Evolutionary conservation across 2,888 invertebrate genomes (phyloP), one percentile per base, ranked within the genome.

Genomic region (Ornithoptera alexandrae): DNA sequence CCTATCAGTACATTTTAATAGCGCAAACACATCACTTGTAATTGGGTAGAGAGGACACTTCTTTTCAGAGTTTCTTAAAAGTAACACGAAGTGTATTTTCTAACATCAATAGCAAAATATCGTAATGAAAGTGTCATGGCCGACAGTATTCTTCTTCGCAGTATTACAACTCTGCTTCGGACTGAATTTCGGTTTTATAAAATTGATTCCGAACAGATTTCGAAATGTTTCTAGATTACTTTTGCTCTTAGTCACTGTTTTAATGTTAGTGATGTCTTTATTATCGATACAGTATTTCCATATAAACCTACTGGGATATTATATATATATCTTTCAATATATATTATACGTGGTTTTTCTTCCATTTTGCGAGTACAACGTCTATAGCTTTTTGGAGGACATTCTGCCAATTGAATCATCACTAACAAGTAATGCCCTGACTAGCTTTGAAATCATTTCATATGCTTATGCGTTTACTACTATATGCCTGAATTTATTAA

Each of bases 281-380:
- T 12, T 42, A 24, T 57, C 62, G 18, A 12, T 67, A 56, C 62
- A 56, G 62, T 39, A 62, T 4, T 62, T 22, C 15, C n/a, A 57
- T 15, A 39, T 62, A 4, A 15, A 5, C 2, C 3, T 17, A 46
- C 0, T 67, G 0, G 39, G 18, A 15, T 57, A 57, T 24, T 2
- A 42, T 17, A 12, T 67, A 8, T 20, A 57, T 67, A 12, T 20
- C 10, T 7, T 67, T 15, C 67, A 67, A 61, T 61, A 67, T 20
- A 10, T 62, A 6, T 42, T 39, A 62, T 57, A 61, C n/a, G 24
- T 57, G 0, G 10, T 57, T 39, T 22, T 62, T n/a, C 24, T 67
- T 42, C 12, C 18, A 0, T 42, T 50, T 1, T 67, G 22, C 24
- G 22, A 42, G 36, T 62, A 67, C 15, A 62, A 62, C 10, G 22